Evolutionary conservation across 2,888 invertebrate species (phyloP), one percentile per base, ranked within the genome.

Genomic region (Sphecodes monilicornis): DNA sequence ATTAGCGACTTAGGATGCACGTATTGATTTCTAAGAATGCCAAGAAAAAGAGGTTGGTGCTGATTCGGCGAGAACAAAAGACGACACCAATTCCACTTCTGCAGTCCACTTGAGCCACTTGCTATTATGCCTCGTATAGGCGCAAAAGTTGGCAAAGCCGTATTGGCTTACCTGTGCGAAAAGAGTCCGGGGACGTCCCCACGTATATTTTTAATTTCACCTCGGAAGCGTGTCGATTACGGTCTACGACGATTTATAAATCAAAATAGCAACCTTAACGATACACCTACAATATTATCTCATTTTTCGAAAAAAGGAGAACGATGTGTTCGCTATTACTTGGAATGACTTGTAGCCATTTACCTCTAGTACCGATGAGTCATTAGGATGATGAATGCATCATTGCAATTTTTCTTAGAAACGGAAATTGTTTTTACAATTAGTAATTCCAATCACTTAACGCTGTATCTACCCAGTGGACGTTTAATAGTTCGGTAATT

Each of bases 21-120:
- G 89, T 93, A 93, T 93, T 91, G 93, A 93, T 93, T 93, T 91
- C 87, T 77, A 86, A 89, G 86, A 91, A 91, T 91, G 89, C 86
- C 88, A 88, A 91, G 90, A 90, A 89, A 92, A 91, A 89, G 90
- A 92, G 91, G 91, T 91, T 91, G 88, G 80, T 91, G 92, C 92
- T 93, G 92, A 93, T 92, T 91, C 90, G 87, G 88, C 92, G 89
- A 86, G 91, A 91, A 92, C 89, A 91, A 92, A 92, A 90, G 90
- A 86, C 89, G 88, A 90, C 89, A 88, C 86, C 88, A 89, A 91
- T 91, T 91, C 91, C 90, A 93, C 91, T 92, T 91, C 88, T 90
- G 86, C 88, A 87, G 88, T 82, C 87, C 86, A 87, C 89, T 87
- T 87, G 90, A 90, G 89, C 87, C 89, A 90, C 91, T 92, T 91